Evolutionary conservation across 2,888 invertebrate genomes (phyloP), one percentile per base, ranked within the genome.

Genomic region (Uloborus plumipes): DNA sequence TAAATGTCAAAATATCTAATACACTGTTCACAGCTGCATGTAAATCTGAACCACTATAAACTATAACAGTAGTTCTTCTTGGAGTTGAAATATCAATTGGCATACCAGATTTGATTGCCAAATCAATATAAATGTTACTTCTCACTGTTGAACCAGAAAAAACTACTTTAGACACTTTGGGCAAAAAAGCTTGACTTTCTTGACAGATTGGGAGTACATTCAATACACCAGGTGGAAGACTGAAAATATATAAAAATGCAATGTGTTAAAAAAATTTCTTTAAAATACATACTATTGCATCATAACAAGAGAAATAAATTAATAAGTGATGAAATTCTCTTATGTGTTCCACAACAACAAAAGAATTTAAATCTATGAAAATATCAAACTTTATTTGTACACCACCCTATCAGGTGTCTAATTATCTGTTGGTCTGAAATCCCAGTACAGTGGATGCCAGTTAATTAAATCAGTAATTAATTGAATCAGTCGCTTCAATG

Each of bases 41-140:
- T 7, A 84, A 16, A 67, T 84, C 84, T 51, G 84, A 71, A 66
- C 26, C 64, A 26, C 80, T 80, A 67, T 75, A 76, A 15, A 84
- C 61, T n/a, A 84, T 80, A 2, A 49, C 76, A 20, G 51, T 58
- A 20, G 79, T 75, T 20, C 75, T 39, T 39, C 20, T 20, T 0
- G 26, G 18, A 2, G 62, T 7, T 9, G 50, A 31, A 39, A 59
- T 20, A 61, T 76, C 72, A 66, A 22, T 62, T 3, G 70, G 61
- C 26, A 49, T 59, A 13, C 55, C 13, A 58, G 47, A n/a, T 11
- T 58, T n/a, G 2, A 47, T 14, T 26, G 74, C 20, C 26, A 50
- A 26, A 49, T 80, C 18, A 26, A 49, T 50, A 7, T 50, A 13
- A 31, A 53, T 58, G 7, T 31, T 20, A 16, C 65, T 26, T 58